These are phyloP conservation scores for Neotragus moschatus DNA, from an alignment of 2,113 vertebrate species.

Conservation along the genomic window DNA sequence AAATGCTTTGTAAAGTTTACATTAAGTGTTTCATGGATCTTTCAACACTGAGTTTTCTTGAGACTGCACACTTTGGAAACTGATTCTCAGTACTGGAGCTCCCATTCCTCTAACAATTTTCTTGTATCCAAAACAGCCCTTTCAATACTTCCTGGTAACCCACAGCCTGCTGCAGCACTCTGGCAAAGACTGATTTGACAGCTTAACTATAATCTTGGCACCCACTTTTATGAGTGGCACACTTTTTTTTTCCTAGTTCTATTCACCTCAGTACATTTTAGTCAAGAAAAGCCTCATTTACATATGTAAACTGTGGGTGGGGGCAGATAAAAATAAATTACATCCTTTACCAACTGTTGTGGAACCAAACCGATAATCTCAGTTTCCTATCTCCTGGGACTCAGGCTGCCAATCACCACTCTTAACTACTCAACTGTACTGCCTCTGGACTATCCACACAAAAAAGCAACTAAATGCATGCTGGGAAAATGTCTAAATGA, in stretches of 20 bases:
- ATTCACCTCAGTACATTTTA: neutral
- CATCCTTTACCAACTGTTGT: neutral
- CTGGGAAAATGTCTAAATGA: neutral
- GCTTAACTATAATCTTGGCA: neutral
- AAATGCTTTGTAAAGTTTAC: constrained; percentile 59
- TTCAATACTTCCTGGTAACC: neutral
- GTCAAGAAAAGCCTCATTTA: neutral
- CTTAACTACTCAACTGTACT: neutral
- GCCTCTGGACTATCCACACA: neutral
- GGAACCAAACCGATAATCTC: neutral
- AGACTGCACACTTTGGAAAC: neutral
- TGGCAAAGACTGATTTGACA: neutral
- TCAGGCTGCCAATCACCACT: neutral
- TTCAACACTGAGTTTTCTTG: constrained; percentile 28
- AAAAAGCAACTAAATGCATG: neutral
- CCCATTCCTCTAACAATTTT: neutral
- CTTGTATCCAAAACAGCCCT: neutral
- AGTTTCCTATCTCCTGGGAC: neutral
- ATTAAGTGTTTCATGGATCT: neutral
- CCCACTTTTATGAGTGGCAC: neutral
- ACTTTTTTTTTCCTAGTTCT: neutral
- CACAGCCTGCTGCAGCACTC: neutral
- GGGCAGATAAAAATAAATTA: neutral
- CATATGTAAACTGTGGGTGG: neutral
- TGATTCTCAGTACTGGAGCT: neutral